Percentiles rank a stretch among this genome's conserved stretches.
phyloP scores from a whole-genome alignment of 1,140 invertebrate genomes.

The Penaeus indicus region DNA sequence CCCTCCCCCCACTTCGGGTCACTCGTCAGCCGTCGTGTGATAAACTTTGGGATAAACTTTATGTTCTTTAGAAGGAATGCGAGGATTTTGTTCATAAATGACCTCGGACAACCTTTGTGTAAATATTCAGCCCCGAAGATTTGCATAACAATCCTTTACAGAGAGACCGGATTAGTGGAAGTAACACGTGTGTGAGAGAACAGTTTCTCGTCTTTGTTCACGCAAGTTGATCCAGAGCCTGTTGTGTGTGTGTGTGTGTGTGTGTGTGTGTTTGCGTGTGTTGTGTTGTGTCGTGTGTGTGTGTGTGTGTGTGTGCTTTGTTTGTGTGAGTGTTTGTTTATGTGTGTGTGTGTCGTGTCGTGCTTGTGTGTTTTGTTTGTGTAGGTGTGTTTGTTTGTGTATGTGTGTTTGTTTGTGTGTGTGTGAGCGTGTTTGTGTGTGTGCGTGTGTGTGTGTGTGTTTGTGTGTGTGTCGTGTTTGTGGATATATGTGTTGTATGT shows the following conservation, averaged over 20 bases:
- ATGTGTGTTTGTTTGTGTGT: too few relatives aligned
- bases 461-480: too few relatives aligned
- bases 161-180: too few relatives aligned
- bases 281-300: not conserved
- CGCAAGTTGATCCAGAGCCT: not conserved
- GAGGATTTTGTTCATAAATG: too few relatives aligned
- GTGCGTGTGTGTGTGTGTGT: not conserved
- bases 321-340: constrained; percentile 34
- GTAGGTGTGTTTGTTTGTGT: not conserved
- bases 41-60: too few relatives aligned
- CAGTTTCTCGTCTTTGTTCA: not conserved
- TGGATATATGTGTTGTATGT: too few relatives aligned
- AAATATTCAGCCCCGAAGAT: too few relatives aligned
- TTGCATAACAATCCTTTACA: too few relatives aligned
- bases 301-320: constrained; percentile 36
- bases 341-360: not conserved
- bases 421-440: not conserved
- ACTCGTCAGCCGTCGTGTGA: too few relatives aligned
- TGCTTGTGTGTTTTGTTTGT: not conserved
- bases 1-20: too few relatives aligned
- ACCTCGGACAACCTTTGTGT: too few relatives aligned
- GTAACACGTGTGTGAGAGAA: constrained; percentile 1
- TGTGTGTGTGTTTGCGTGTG: not conserved
- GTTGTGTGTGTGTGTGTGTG: not conserved
- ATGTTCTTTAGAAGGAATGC: too few relatives aligned